Percentiles rank a stretch among this genome's conserved stretches.
Conservation (phyloP, 2,113 vertebrate species). For the Columbina picui region DNA sequence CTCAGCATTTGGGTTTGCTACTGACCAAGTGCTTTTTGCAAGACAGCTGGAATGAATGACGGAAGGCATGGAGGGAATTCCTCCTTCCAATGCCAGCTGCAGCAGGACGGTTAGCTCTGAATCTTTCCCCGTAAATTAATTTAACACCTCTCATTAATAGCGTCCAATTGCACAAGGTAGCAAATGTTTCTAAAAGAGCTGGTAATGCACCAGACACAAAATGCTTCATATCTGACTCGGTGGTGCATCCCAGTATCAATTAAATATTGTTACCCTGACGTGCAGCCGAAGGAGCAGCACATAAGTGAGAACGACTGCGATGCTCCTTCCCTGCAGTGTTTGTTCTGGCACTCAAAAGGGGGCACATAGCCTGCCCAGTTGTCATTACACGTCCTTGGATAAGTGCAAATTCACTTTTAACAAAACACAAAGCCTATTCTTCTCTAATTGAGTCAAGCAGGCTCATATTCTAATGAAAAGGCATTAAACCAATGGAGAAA, state of each 20-base stretch:
- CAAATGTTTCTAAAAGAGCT: not conserved
- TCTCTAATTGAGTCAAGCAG: not conserved
- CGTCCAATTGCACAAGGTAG: rapidly evolving
- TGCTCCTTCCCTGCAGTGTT: not conserved
- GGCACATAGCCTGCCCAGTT: not conserved
- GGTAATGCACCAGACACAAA: rapidly evolving
- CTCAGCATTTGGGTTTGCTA: not conserved
- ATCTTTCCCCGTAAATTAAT: not conserved
- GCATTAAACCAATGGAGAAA: not conserved
- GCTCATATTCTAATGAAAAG: not conserved
- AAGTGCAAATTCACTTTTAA: not conserved
- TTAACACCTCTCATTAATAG: not conserved
- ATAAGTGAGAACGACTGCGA: not conserved
- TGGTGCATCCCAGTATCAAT: not conserved
- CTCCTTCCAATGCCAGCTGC: not conserved
- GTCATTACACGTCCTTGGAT: not conserved
- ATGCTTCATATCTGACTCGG: not conserved
- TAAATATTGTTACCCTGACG: not conserved
- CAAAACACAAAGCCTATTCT: not conserved
- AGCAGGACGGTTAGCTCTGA: not conserved
- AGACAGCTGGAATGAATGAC: not conserved
- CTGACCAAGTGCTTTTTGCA: not conserved
- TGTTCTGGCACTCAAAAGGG: not conserved
- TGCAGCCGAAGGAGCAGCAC: not conserved
- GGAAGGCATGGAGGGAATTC: not conserved